phyloP scores from a whole-genome alignment of 2,797 vertebrate species.

The Falco peregrinus region DNA sequence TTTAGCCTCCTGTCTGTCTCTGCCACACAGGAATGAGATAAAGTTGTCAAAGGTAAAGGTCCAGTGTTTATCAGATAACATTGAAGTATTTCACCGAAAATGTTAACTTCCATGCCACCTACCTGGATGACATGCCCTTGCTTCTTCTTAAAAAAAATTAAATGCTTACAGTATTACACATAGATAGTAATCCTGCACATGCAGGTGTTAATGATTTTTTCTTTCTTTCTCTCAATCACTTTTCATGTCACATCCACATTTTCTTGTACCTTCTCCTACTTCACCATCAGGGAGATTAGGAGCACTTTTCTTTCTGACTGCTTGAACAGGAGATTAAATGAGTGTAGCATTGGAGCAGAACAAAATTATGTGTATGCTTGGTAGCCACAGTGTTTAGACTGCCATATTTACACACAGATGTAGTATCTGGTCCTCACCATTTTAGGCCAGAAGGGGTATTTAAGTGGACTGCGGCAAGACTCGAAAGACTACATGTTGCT shows the following conservation, averaged over 20 bases:
- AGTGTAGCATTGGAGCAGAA: not conserved
- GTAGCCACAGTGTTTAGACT: not conserved
- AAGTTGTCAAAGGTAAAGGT: not conserved
- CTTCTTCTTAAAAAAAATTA: not conserved
- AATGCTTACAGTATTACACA: not conserved
- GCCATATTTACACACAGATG: not conserved
- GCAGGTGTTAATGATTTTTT: not conserved
- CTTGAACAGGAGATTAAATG: not conserved
- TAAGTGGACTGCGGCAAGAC: not conserved
- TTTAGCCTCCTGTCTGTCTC: not conserved
- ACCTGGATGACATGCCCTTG: not conserved
- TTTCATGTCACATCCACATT: not conserved
- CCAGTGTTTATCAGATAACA: accelerated
- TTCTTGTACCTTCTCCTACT: not conserved
- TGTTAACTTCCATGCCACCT: not conserved
- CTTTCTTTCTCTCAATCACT: not conserved
- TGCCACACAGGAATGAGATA: not conserved
- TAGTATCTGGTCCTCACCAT: not conserved
- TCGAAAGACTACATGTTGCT: not conserved
- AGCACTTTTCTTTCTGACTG: not conserved
- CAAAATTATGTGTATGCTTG: not conserved
- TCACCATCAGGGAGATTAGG: not conserved
- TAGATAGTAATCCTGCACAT: not conserved
- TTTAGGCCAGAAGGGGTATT: not conserved
- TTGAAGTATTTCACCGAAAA: not conserved